A percentile compares a stretch with the other conserved stretches of the same genome.
These are phyloP conservation scores for Urocolius indicus DNA, from an alignment of 2,113 vertebrate genomes.

Conservation along the genomic window DNA sequence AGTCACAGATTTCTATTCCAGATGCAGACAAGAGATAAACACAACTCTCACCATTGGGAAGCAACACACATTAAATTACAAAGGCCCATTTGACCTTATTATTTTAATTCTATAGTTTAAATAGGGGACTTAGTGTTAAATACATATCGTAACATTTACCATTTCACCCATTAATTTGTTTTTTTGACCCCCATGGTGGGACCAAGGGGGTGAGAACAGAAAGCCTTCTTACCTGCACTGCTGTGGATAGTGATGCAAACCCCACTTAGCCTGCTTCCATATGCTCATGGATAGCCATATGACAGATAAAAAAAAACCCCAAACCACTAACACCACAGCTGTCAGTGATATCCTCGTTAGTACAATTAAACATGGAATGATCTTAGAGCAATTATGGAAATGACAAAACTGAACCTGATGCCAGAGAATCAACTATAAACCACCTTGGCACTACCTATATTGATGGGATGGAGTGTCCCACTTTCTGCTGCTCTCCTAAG, in stretches of 20 bases:
- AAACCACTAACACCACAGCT: not conserved
- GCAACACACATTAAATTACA: not conserved
- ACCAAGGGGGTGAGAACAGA: not conserved
- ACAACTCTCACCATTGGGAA: not conserved
- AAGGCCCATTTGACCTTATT: not conserved
- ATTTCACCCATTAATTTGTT: not conserved
- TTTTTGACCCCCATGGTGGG: not conserved
- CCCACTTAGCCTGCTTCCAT: not conserved
- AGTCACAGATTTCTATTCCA: not conserved
- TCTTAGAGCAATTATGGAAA: not conserved
- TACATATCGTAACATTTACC: not conserved
- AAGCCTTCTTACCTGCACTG: not conserved
- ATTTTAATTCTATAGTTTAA: not conserved
- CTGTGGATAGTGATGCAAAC: not conserved
- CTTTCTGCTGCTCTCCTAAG: not conserved
- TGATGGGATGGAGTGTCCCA: not conserved
- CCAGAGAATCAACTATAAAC: not conserved
- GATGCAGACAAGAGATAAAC: not conserved
- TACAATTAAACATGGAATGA: not conserved
- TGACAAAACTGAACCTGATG: not conserved
- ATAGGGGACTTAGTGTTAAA: not conserved
- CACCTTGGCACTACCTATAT: not conserved
- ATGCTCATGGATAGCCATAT: accelerated
- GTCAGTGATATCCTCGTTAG: not conserved
- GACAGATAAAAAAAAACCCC: not conserved